Percentiles rank a stretch among this genome's conserved stretches.
These are phyloP conservation scores for Meriones psammophilus DNA, from an alignment of 2,797 vertebrate species.

Conservation along the genomic window DNA sequence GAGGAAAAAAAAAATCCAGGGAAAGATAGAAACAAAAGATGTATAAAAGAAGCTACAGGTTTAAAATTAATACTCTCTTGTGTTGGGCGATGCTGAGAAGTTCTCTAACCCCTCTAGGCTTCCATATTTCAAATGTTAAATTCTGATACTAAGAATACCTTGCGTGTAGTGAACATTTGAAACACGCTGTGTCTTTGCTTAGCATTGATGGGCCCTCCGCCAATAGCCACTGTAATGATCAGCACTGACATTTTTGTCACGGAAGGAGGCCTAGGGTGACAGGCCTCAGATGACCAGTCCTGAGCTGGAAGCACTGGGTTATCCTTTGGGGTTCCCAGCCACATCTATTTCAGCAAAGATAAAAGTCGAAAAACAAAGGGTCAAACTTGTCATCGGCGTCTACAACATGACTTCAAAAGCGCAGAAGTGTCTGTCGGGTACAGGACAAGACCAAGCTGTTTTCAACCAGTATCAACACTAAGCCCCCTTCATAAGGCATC, in stretches of 20 bases:
- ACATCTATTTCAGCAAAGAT: slow-evolving; percentile 40
- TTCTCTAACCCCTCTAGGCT: background rate
- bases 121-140: slow-evolving; percentile 5
- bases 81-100: background rate
- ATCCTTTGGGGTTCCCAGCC: background rate
- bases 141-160: background rate
- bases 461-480: slow-evolving; percentile 34
- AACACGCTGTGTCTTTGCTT: background rate
- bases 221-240: background rate
- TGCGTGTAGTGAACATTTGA: background rate
- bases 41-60: background rate
- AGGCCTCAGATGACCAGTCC: background rate
- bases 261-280: background rate
- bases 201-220: no score
- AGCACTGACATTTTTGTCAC: background rate
- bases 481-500: slow-evolving; percentile 61
- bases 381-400: slow-evolving; percentile 39
- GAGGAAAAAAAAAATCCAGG: background rate
- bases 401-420: slow-evolving; percentile 78
- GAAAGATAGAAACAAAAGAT: background rate
- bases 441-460: slow-evolving; percentile 59
- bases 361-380: background rate
- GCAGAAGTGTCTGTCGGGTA: slow-evolving; percentile 22
- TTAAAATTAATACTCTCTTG: background rate
- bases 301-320: background rate